Conservation (phyloP, 2,113 vertebrate species). For the Rattus norvegicus region DNA sequence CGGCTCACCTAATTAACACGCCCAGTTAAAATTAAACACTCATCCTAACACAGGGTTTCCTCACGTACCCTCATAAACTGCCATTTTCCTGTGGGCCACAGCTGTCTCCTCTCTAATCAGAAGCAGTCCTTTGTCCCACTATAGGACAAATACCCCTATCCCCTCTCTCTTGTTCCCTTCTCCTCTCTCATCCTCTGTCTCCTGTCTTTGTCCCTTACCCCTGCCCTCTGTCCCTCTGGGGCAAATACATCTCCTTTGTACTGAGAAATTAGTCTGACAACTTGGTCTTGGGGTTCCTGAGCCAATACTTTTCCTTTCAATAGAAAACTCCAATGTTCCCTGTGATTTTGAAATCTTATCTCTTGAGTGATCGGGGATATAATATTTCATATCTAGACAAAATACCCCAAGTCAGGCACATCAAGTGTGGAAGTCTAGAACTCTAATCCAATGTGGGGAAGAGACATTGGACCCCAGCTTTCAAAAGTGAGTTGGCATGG, state of each 20-base stretch:
- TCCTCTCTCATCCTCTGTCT: background rate
- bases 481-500: background rate
- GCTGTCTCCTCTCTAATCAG: background rate
- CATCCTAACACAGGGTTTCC: background rate
- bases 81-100: background rate
- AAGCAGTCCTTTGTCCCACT: background rate
- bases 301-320: background rate
- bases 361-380: background rate
- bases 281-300: background rate
- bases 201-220: background rate
- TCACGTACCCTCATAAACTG: background rate
- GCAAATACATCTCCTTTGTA: background rate
- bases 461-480: background rate
- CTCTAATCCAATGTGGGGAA: background rate
- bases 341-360: background rate
- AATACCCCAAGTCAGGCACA: background rate
- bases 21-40: background rate
- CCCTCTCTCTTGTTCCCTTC: background rate
- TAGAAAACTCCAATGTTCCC: background rate
- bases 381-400: background rate
- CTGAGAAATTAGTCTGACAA: background rate
- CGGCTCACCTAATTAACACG: background rate
- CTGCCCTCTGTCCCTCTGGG: background rate
- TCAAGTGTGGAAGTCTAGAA: background rate
- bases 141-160: background rate